phyloP scores from a whole-genome alignment of 2,797 vertebrate species.

The Galago senegalensis region DNA sequence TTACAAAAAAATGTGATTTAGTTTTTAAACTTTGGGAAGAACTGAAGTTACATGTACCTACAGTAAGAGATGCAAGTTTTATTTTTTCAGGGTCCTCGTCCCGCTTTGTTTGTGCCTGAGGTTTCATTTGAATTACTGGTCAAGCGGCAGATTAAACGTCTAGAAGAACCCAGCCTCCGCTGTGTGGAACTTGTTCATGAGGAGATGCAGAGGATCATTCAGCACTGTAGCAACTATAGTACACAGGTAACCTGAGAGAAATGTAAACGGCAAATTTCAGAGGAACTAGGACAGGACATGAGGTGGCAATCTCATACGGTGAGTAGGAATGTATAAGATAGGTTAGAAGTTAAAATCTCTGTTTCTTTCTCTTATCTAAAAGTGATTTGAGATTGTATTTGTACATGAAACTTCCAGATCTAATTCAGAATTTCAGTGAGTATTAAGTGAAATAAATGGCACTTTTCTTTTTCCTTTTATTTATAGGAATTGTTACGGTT shows the following conservation, averaged over 20 bases:
- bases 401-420: constrained; percentile 30
- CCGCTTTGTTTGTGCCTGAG: constrained; percentile 98
- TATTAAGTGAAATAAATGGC: background rate
- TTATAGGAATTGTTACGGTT: constrained; percentile 97
- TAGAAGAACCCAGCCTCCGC: constrained; percentile 98
- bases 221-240: constrained; percentile 96
- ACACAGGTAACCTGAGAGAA: constrained; percentile 89
- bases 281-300: background rate
- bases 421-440: constrained; percentile 8
- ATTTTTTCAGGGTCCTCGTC: constrained; percentile 94
- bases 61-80: constrained; percentile 17
- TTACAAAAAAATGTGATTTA: constrained; percentile 17
- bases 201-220: constrained; percentile 99
- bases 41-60: constrained; percentile 14
- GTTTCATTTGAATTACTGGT: constrained; percentile 98
- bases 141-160: constrained; percentile 98
- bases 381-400: background rate
- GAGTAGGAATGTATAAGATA: background rate
- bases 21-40: constrained; percentile 47
- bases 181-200: constrained; percentile 99
- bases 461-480: constrained; percentile 24
- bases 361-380: background rate
- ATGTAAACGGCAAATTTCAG: too few relatives aligned
- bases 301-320: background rate
- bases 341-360: background rate